phyloP scores from a whole-genome alignment of 2,888 invertebrate genomes.

The Eumerus sabulonum region DNA sequence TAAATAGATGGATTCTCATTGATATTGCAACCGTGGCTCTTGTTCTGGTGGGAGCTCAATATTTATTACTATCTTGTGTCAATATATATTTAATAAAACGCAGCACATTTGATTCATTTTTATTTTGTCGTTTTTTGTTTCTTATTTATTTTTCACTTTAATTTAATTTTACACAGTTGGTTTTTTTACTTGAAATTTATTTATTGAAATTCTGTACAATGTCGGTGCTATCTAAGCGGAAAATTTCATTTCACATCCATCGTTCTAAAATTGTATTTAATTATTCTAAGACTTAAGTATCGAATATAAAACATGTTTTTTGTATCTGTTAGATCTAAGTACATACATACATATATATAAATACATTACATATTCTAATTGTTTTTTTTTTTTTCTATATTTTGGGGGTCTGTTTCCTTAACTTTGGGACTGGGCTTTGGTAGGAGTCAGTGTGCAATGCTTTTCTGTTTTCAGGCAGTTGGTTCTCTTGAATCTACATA shows the following conservation, averaged over 20 bases:
- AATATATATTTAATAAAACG: background rate
- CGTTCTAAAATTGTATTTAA: slow-evolving; percentile 7
- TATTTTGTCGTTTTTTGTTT: slow-evolving; percentile 3
- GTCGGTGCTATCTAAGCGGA: slow-evolving; percentile 42
- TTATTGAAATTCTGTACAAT: slow-evolving; percentile 47
- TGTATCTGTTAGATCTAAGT: no score
- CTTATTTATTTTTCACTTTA: slow-evolving; percentile 18
- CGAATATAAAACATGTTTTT: slow-evolving; percentile 27
- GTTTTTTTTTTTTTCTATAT: background rate
- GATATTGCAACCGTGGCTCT: background rate
- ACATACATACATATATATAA: no score
- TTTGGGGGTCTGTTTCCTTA: background rate
- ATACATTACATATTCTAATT: no score
- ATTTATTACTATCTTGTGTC: background rate
- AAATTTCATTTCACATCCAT: slow-evolving; percentile 29
- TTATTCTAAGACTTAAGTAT: slow-evolving; percentile 16
- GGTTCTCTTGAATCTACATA: no score
- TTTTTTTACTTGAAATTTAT: slow-evolving; percentile 7
- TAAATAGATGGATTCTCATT: slow-evolving; percentile 9
- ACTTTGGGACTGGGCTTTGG: no score
- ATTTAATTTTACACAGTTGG: slow-evolving; percentile 9
- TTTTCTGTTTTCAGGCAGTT: no score
- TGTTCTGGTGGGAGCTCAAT: no score
- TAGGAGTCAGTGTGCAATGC: no score
- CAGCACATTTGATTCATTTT: slow-evolving; percentile 4